Evolutionary conservation across 1,140 invertebrate genomes (phyloP), one percentile per base, ranked within the genome.

Genomic region (Drosophila hydei): DNA sequence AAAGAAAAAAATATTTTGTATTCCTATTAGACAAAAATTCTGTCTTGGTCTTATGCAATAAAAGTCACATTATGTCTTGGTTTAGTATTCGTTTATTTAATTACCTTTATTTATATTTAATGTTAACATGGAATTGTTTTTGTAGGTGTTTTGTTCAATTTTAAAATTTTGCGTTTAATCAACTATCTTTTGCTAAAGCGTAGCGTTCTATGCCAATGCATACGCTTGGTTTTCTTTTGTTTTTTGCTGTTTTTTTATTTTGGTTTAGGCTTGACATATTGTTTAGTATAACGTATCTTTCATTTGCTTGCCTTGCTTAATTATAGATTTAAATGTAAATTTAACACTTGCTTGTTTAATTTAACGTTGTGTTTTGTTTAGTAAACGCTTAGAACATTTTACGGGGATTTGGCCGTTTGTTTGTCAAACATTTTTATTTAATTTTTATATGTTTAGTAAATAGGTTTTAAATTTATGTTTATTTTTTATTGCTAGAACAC

Each of bases 81-180:
- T 89, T 89, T 89, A 85, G 77, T 89, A 79, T 87, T 79, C 76
- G 72, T 79, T 90, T 83, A 79, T 73, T 87, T 89, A 79, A 85
- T 89, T 83, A 79, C 65, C 73, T 77, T 85, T 87, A 85, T 84
- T 90, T 90, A 91, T 87, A 79, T 87, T 79, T 89, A 91, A 91
- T 91, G 84, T 90, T 91, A 90, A 90, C 89, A 91, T 91, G 78
- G 77, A 89, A 89, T 91, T 90, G 89, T 85, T 88, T 84, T 85
- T 79, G 77, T 79, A 88, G 84, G 83, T 81, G 77, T 89, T 81
- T 79, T 64, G 60, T 62, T 70, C 72, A 77, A 75, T 72, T 77
- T 78, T 72, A 67, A 75, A 75, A 67, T 67, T 88, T 80, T 83
- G 76, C 48, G 69, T 88, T 79, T 88, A 79, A 68, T 84, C 55